Percentiles rank a stretch among this genome's conserved stretches.
Conservation (phyloP, 2,113 vertebrate species). For the Lagopus muta region DNA sequence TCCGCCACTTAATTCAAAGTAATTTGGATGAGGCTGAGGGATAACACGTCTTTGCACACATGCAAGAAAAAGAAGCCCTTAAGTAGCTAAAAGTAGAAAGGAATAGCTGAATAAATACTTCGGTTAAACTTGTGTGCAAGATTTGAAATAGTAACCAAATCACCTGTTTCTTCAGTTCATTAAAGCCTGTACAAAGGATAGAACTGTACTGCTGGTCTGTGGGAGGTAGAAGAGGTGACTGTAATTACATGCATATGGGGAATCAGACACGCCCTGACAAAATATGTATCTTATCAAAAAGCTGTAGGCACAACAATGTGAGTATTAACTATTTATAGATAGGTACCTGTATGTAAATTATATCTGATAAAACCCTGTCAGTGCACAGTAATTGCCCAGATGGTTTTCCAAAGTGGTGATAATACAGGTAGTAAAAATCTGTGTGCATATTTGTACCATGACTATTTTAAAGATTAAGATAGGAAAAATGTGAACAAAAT, state of each 20-base stretch:
- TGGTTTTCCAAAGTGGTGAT: neutral
- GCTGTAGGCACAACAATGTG: neutral
- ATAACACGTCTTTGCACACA: neutral
- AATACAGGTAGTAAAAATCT: neutral
- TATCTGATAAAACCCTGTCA: neutral
- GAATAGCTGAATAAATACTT: neutral
- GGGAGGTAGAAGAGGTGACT: neutral
- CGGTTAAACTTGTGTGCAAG: neutral
- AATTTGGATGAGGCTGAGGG: neutral
- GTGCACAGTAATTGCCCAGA: neutral
- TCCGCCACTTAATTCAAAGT: neutral
- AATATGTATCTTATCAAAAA: neutral
- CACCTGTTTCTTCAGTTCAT: neutral
- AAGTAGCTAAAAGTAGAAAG: neutral
- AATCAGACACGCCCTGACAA: neutral
- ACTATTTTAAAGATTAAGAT: neutral
- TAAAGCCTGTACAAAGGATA: neutral
- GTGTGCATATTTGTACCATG: neutral
- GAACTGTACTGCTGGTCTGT: neutral
- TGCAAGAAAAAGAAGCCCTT: neutral
- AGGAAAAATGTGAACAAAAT: neutral
- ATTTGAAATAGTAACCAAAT: constrained; percentile 1
- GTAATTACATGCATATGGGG: neutral
- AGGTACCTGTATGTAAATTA: neutral
- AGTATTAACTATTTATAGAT: neutral